Base-by-base conservation (phyloP, 2,888 invertebrate species). In the Plebejus anna region DNA sequence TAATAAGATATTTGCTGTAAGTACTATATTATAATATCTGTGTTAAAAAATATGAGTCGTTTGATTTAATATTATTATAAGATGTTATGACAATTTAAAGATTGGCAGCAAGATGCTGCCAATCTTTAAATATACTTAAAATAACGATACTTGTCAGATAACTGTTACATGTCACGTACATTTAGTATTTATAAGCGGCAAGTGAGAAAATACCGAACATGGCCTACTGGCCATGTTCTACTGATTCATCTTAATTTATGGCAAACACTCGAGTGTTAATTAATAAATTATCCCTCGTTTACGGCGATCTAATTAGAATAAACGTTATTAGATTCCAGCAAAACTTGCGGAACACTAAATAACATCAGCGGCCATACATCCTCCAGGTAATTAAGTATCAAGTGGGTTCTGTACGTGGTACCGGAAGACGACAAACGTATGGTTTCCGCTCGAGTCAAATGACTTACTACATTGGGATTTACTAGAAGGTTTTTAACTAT, bases 351-450 rank as follows among this genome's bases (percentile, higher is more conserved):
- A 71, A 71, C 71, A 22, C 71, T 71, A 71, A 71, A 71, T 71
- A 32, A 66, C 32, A 13, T 32, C 66, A 28, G 71, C 22, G 71
- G 38, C 42, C 9, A 71, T 71, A 71, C 42, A 71, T 71, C 42
- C 42, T 42, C 42, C 7, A 71, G 38, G 13, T 71, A 71, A 71
- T 71, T 71, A 42, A 71, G 71, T 42, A 42, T 51, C 32, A 66
- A 66, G 66, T 32, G 22, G 73, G 73, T 73, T 51, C 73, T 73
- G 73, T 51, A 47, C 55, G 22, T 7, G 16, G 55, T 11, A 55
- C 73, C 73, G 73, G 73, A 73, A 73, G 47, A 51, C 51, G 73
- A 73, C 73, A 73, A 55, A 73, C 51, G 32, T 55, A 73, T 51
- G 73, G 47, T 16, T 73, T 73, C 73, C 73, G 73, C 47, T 73